Evolutionary conservation across 2,113 vertebrate genomes (phyloP).

Genomic region (Syngnathus floridae): DNA sequence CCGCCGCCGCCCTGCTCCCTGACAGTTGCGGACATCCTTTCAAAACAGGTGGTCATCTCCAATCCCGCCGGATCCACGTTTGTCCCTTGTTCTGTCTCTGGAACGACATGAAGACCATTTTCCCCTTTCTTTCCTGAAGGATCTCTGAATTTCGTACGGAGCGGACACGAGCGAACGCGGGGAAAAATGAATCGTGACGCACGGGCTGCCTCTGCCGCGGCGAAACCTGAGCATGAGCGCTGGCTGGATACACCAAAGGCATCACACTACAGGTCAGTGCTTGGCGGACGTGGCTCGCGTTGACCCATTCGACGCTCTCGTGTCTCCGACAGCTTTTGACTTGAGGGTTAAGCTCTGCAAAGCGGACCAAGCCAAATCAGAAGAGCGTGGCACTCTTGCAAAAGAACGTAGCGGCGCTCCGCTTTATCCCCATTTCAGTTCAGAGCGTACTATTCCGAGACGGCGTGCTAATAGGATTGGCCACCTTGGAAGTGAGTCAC

Average conservation of each 20-base stretch:
- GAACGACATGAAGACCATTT: background rate
- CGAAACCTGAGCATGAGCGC: slow-evolving; percentile 17
- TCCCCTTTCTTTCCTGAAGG: slow-evolving; percentile 14
- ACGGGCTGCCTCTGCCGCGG: slow-evolving; percentile 4
- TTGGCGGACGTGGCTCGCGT: background rate
- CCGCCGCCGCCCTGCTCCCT: slow-evolving; percentile 37
- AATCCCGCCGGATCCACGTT: slow-evolving; percentile 15
- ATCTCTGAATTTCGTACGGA: slow-evolving; percentile 10
- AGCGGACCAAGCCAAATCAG: background rate
- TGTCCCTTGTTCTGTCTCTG: background rate
- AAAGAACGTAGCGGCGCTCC: slow-evolving; percentile 3
- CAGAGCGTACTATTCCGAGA: background rate
- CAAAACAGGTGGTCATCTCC: slow-evolving; percentile 40
- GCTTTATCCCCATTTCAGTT: slow-evolving; percentile 4
- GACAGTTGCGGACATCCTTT: slow-evolving; percentile 41
- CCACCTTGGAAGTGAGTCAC: slow-evolving; percentile 17
- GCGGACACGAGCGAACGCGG: slow-evolving; percentile 19
- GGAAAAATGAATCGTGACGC: slow-evolving; percentile 28
- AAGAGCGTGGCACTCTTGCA: background rate
- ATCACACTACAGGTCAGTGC: slow-evolving; percentile 39
- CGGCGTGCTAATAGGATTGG: background rate
- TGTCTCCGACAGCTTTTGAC: background rate
- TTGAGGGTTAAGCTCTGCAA: background rate
- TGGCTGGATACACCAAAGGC: slow-evolving; percentile 17
- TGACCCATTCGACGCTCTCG: background rate